A percentile compares a stretch with the other conserved stretches of the same genome.
Evolutionary conservation across 2,888 invertebrate species (phyloP).

Genomic region (Conus canariensis): DNA sequence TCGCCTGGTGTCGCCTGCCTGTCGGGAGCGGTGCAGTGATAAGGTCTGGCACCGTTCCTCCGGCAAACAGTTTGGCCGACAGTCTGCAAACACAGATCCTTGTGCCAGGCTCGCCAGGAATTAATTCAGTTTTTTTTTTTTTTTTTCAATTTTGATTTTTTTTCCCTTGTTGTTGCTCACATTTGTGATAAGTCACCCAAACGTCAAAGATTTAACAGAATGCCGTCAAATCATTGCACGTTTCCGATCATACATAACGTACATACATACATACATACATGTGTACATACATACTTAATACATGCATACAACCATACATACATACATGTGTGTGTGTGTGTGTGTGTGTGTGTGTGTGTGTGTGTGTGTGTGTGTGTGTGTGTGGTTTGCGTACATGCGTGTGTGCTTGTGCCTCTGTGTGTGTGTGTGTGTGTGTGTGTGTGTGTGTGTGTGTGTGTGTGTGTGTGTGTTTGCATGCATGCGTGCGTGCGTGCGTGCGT

Average conservation of each 20-base stretch:
- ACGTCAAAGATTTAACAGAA: background rate
- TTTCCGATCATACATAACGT: background rate
- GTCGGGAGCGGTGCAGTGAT: conserved; percentile 10
- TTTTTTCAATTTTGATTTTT: background rate
- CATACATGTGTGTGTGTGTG: too few relatives aligned
- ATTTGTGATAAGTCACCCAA: conserved; percentile 11
- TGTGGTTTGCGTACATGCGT: too few relatives aligned
- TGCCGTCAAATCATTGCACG: background rate
- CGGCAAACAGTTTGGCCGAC: conserved; percentile 5
- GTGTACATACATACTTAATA: background rate
- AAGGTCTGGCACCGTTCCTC: background rate
- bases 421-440: too few relatives aligned
- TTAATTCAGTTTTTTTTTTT: background rate
- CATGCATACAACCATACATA: background rate
- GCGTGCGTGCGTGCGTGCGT: too few relatives aligned
- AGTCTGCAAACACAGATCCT: conserved; percentile 28
- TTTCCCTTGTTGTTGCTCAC: background rate
- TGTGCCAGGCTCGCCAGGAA: conserved; percentile 4
- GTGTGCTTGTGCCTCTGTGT: too few relatives aligned
- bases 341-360: too few relatives aligned
- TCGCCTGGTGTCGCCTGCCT: background rate
- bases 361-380: too few relatives aligned
- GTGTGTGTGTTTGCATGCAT: too few relatives aligned
- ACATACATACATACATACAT: background rate
- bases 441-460: background rate